Percentiles rank a stretch among this genome's conserved stretches.
Evolutionary conservation across 2,113 vertebrate species (phyloP).

Genomic region (Arothron firmamentum): DNA sequence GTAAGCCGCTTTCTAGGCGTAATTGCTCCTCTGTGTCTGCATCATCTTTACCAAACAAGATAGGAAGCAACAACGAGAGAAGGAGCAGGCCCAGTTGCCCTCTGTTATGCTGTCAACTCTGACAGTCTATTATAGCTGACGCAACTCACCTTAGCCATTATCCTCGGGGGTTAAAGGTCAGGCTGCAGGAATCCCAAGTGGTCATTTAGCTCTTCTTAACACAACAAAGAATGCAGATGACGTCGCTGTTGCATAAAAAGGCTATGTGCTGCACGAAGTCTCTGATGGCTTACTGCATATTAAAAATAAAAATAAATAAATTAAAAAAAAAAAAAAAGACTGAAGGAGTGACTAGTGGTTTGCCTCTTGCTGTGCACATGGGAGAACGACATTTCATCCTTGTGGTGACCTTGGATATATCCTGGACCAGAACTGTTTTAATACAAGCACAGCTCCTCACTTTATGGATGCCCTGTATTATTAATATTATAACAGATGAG

Average conservation of each 20-base stretch:
- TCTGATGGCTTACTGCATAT: constrained; percentile 53
- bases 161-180: constrained; percentile 67
- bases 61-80: constrained; percentile 18
- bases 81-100: constrained; percentile 38
- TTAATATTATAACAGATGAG: constrained; percentile 66
- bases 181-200: constrained; percentile 61
- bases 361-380: not conserved
- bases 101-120: constrained; percentile 60
- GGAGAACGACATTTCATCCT: constrained; percentile 57
- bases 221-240: constrained; percentile 74
- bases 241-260: constrained; percentile 72
- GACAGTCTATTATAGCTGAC: constrained; percentile 69
- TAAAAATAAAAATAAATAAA: constrained; percentile 32
- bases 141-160: constrained; percentile 77
- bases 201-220: constrained; percentile 78
- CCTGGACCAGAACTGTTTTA: constrained; percentile 51
- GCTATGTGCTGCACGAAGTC: constrained; percentile 55
- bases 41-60: constrained; percentile 53
- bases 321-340: constrained; percentile 8
- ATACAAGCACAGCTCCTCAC: constrained; percentile 46
- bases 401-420: constrained; percentile 63
- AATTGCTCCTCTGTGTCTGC: constrained; percentile 67
- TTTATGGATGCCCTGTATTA: constrained; percentile 65
- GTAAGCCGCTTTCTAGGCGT: constrained; percentile 44
- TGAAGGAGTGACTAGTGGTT: constrained; percentile 32